Evolutionary conservation across 1,140 invertebrate genomes (phyloP), one percentile per base, ranked within the genome.

Genomic region (Metopolophium dirhodum): DNA sequence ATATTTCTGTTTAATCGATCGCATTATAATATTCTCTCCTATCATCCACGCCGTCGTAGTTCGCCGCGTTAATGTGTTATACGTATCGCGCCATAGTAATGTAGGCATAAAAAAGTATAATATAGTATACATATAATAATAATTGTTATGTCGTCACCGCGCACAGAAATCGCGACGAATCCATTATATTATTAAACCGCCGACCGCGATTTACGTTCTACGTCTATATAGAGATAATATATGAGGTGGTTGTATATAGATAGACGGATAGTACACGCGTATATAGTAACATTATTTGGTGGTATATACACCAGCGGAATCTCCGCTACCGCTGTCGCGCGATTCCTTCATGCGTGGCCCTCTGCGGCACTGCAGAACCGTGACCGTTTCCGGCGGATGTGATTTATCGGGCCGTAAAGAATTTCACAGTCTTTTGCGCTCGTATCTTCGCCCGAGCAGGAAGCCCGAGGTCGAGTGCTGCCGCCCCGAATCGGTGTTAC

Each of bases 401-500:
- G 91, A 93, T 93, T 85, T 93, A 93, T 93, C 82, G 91, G 91
- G 49, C 91, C 91, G 91, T 93, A 93, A 93, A 93, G 37, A 93
- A 85, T 90, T 90, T 83, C 77, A 83, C 68, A 85, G 91, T 93
- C 82, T 93, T 93, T 93, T 93, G 91, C 91, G 82, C 47, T 49
- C 51, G 89, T 77, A 77, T 51, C 68, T 83, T 30, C 88, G 51
- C 51, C 51, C 35, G 87, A 49, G 23, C 91, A 82, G 91, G 77
- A 92, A 85, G 77, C 9, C 22, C 82, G 47, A 86, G 82, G 49
- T 51, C 77, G 91, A 86, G 91, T 51, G 82, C 91, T 51, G 82
- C 91, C 51, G 49, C 35, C 14, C 14, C n/a, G 61, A 51, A 8
- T 93, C 45, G 22, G 37, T 85, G 68, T 68, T 85, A 85, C 82